Conservation (phyloP, 2,113 vertebrate species). For the Thomomys bottae region DNA sequence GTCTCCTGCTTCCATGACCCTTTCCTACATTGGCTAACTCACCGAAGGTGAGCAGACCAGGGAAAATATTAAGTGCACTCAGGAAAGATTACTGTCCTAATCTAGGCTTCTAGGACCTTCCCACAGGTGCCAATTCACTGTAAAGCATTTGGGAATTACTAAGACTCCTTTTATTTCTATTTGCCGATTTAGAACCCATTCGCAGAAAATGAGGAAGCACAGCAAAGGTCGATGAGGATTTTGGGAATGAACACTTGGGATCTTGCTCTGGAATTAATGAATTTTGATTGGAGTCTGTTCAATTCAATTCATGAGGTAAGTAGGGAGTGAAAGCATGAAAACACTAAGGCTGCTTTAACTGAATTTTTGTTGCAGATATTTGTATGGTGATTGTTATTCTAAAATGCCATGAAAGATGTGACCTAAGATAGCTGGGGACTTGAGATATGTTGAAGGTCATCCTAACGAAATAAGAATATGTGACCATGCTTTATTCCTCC, state of each 20-base stretch:
- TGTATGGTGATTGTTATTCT: background rate
- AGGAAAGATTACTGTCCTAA: conserved; percentile 78
- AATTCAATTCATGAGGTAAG: conserved; percentile 95
- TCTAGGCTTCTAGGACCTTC: conserved; percentile 52
- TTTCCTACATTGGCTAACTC: conserved; percentile 80
- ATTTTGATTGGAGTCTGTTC: conserved; percentile 96
- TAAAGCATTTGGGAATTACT: conserved; percentile 63
- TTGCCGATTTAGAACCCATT: conserved; percentile 88
- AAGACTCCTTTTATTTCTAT: conserved; percentile 71
- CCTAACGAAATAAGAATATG: background rate
- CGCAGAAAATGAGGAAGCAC: conserved; percentile 92
- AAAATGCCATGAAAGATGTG: background rate
- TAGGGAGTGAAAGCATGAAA: background rate
- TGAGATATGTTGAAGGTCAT: conserved; percentile 25
- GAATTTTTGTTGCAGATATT: background rate
- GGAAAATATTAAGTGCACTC: conserved; percentile 74
- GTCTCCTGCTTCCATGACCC: conserved; percentile 70
- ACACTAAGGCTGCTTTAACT: background rate
- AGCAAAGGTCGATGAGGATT: conserved; percentile 91
- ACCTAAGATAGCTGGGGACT: background rate
- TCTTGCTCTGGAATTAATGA: conserved; percentile 93
- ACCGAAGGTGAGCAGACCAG: conserved; percentile 76
- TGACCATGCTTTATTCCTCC: background rate
- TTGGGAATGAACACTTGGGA: conserved; percentile 98
- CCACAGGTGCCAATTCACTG: conserved; percentile 21